Evolutionary conservation across 2,888 invertebrate species (phyloP).

Genomic region (Oconnorella tubifera): DNA sequence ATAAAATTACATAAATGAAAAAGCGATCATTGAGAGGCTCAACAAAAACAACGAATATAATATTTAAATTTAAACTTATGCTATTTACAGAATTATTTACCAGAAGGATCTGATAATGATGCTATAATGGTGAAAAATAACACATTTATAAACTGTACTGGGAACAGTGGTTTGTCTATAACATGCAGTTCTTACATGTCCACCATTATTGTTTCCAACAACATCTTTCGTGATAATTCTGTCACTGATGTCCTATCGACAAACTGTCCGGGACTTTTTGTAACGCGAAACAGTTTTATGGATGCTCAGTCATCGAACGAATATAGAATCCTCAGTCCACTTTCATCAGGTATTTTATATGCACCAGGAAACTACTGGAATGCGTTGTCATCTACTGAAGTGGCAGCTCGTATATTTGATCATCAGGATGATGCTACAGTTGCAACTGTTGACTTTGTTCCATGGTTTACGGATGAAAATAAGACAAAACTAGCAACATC

Average conservation of each 20-base stretch:
- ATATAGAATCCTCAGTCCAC: not conserved
- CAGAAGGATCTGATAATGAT: not conserved
- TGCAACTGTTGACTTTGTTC: constrained; percentile 3
- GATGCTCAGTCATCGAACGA: not conserved
- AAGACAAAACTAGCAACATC: not conserved
- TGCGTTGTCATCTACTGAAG: not conserved
- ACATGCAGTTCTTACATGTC: not conserved
- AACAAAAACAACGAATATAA: too few species aligned
- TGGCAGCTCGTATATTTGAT: constrained; percentile 6
- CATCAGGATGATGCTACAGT: constrained; percentile 2
- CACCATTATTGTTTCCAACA: not conserved
- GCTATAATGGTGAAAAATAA: constrained; percentile 2
- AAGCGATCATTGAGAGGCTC: too few species aligned
- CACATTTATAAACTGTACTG: not conserved
- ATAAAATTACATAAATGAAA: too few species aligned
- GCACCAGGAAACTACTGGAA: constrained; percentile 16
- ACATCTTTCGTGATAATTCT: constrained; percentile 2
- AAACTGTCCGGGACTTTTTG: constrained; percentile 6
- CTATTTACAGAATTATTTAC: not conserved
- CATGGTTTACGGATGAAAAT: constrained; percentile 14
- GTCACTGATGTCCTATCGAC: not conserved
- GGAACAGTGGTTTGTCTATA: not conserved
- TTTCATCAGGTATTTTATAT: not conserved
- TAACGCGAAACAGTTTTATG: not conserved
- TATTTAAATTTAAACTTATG: too few species aligned